Base-by-base conservation (phyloP, 2,888 invertebrate species). In the Lycaena phlaeas region DNA sequence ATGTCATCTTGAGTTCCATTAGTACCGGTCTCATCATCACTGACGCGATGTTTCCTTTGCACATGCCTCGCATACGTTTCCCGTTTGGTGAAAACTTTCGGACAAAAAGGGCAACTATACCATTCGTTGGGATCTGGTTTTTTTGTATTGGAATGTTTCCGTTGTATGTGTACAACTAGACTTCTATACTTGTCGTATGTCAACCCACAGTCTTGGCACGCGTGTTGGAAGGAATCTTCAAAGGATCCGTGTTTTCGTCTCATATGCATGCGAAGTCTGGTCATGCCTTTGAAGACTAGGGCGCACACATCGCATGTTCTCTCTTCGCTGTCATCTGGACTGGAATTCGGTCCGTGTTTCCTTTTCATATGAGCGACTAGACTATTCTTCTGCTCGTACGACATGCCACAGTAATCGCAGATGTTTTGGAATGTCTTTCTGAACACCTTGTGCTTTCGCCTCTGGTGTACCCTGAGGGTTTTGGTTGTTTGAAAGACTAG, bases 111-210 rank as follows among this genome's bases (percentile, higher is more conserved):
- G 30, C 82, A 84, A 10, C 64, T 73, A 31, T 55, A 73, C 73
- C 72, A 77, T 27, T 73, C 66, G 12, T 59, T 61, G 0, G 60
- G 18, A 10, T 57, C 64, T 1, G 67, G 64, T 38, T 70, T 70
- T 3, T 53, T 49, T 3, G 48, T 45, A 2, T 49, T 54, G 0
- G 64, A 59, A 50, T 84, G 84, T 45, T 84, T 81, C 2, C 82
- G 61, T 45, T 72, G 65, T 41, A 69, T 59, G 41, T 84, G 84
- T 0, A 77, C 76, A 6, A 74, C 58, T 2, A 84, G 52, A 50
- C 84, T 82, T 41, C 71, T 68, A 43, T 72, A 61, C 40, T 82
- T 82, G 10, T 82, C 82, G 38, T 82, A 82, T 0, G 81, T 72
- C 1, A 82, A 54, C 0, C 77, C 79, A 25, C 84, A 84, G 7